A percentile compares a stretch with the other conserved stretches of the same genome.
These are phyloP conservation scores for Mycalesis mineus DNA, from an alignment of 2,888 invertebrate species.

Conservation along the genomic window DNA sequence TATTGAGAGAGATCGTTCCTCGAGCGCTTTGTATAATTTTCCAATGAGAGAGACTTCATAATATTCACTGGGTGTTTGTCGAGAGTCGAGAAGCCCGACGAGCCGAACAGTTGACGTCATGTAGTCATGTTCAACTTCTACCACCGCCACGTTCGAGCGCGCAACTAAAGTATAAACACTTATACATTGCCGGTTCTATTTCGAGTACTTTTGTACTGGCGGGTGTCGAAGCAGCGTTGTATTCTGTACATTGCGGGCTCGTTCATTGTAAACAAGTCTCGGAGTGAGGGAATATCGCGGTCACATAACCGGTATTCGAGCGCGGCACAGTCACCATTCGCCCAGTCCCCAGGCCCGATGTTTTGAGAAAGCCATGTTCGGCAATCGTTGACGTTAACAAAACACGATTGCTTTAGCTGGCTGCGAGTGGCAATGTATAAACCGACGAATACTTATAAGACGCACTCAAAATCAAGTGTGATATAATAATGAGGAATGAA, in stretches of 20 bases:
- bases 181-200: conserved; percentile 49
- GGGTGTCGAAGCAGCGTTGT: conserved; percentile 48
- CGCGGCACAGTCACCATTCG: conserved; percentile 62
- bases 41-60: conserved; percentile 58
- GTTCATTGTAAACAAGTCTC: conserved; percentile 40
- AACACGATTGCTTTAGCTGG: conserved; percentile 62
- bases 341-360: conserved; percentile 58
- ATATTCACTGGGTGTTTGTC: conserved; percentile 61
- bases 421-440: conserved; percentile 42
- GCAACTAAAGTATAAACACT: conserved; percentile 25
- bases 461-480: conserved; percentile 29
- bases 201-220: conserved; percentile 20
- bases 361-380: conserved; percentile 75
- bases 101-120: conserved; percentile 77
- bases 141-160: conserved; percentile 34
- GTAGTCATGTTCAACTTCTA: conserved; percentile 63
- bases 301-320: conserved; percentile 77
- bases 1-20: conserved; percentile 43
- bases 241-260: conserved; percentile 36
- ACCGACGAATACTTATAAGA: conserved; percentile 47
- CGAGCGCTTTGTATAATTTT: conserved; percentile 55
- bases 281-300: conserved; percentile 69
- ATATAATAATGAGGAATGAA: conserved; percentile 30
- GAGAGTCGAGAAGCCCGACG: conserved; percentile 72
- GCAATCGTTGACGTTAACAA: conserved; percentile 65